Evolutionary conservation across 2,797 vertebrate genomes (phyloP).

Genomic region (Fringilla coelebs): DNA sequence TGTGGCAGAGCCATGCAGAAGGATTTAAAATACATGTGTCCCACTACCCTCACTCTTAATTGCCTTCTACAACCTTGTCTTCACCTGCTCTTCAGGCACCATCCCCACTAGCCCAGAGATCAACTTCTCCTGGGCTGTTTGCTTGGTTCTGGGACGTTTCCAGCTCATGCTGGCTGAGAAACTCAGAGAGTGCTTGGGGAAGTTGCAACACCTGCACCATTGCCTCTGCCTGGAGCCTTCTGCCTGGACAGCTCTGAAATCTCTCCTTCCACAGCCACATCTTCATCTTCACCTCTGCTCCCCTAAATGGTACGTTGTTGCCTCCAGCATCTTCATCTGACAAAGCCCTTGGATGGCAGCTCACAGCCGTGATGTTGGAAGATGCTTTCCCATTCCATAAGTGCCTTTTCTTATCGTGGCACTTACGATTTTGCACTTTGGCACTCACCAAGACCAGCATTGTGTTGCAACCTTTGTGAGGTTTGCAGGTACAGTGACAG

Average conservation of each 20-base stretch:
- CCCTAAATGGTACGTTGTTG: neutral
- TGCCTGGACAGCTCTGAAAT: neutral
- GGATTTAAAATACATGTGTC: neutral
- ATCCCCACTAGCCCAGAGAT: neutral
- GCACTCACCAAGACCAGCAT: neutral
- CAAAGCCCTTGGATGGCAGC: neutral
- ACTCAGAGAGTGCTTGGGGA: neutral
- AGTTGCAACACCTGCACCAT: neutral
- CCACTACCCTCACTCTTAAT: neutral
- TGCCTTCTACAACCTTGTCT: neutral
- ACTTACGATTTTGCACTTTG: neutral
- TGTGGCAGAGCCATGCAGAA: neutral
- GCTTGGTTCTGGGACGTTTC: neutral
- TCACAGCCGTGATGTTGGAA: neutral
- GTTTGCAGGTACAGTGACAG: neutral
- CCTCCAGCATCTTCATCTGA: neutral
- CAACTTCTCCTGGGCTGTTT: neutral
- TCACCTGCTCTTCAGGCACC: neutral
- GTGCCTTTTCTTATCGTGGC: neutral
- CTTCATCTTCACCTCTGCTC: neutral
- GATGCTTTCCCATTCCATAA: neutral
- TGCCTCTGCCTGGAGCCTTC: neutral
- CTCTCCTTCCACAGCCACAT: neutral
- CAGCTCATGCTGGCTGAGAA: neutral
- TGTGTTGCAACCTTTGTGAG: neutral